A percentile compares a stretch with the other conserved stretches of the same genome.
phyloP scores from a whole-genome alignment of 2,797 vertebrate species.

The Bucorvus abyssinicus region DNA sequence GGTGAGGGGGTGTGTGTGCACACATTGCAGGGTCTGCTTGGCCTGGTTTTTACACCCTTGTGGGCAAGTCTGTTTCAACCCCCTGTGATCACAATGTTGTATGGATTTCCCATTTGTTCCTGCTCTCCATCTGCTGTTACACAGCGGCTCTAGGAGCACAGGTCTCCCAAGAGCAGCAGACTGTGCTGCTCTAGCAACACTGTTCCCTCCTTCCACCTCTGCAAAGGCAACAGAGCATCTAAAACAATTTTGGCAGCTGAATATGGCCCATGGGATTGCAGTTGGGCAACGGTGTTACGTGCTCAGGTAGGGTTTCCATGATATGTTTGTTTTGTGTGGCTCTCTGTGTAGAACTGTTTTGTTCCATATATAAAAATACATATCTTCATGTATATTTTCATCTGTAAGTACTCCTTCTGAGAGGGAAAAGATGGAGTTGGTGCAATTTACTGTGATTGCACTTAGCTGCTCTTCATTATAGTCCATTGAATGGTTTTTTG shows the following conservation, averaged over 20 bases:
- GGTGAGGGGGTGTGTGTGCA: too few relatives aligned
- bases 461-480: slow-evolving; percentile 25
- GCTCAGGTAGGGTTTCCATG: not conserved
- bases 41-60: not conserved
- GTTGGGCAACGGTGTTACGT: not conserved
- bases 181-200: not conserved
- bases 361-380: not conserved
- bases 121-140: not conserved
- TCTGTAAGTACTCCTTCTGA: not conserved
- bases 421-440: not conserved
- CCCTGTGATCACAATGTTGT: not conserved
- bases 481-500: not conserved
- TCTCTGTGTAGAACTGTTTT: not conserved
- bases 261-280: not conserved
- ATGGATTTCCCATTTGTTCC: not conserved
- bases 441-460: slow-evolving; percentile 22
- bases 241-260: not conserved
- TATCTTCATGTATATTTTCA: not conserved
- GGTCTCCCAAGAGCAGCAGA: not conserved
- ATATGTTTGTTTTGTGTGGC: not conserved
- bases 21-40: not conserved
- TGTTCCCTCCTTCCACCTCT: not conserved
- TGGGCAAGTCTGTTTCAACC: not conserved
- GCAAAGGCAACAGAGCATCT: not conserved
- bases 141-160: not conserved